Evolutionary conservation across 2,113 vertebrate species (phyloP).

Genomic region (Entomyzon cyanotis): DNA sequence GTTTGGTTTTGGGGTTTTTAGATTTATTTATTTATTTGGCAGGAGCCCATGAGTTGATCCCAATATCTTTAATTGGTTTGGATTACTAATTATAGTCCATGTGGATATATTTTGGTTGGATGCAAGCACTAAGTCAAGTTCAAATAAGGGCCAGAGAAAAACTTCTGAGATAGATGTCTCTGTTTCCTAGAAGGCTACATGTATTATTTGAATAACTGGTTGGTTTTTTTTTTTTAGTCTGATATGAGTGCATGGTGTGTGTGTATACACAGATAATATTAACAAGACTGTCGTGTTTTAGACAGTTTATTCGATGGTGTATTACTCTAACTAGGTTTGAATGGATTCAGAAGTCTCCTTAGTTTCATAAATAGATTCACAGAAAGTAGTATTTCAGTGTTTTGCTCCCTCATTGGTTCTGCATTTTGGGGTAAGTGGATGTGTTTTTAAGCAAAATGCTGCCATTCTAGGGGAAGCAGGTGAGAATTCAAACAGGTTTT

Average conservation of each 20-base stretch:
- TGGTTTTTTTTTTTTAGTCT: not conserved
- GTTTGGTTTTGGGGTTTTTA: not conserved
- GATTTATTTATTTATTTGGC: not conserved
- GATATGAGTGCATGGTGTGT: not conserved
- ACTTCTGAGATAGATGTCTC: not conserved
- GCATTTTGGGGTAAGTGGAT: not conserved
- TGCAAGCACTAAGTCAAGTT: constrained; percentile 29
- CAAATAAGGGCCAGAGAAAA: constrained; percentile 24
- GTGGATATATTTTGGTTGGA: constrained; percentile 21
- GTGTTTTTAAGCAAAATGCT: not conserved
- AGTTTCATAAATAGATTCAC: not conserved
- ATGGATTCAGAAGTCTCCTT: not conserved
- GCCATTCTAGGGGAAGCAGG: not conserved
- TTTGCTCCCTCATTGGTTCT: not conserved
- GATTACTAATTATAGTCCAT: constrained; percentile 42
- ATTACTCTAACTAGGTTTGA: not conserved
- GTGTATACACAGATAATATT: not conserved
- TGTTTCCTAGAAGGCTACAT: not conserved
- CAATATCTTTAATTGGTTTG: constrained; percentile 61
- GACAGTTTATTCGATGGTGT: not conserved
- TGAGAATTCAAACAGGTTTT: not conserved
- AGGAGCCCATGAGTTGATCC: not conserved
- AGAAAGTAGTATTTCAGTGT: not conserved
- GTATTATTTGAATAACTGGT: not conserved
- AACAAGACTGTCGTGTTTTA: not conserved